Base-by-base conservation (phyloP, 1,140 invertebrate genomes). In the Nebria ingens region DNA sequence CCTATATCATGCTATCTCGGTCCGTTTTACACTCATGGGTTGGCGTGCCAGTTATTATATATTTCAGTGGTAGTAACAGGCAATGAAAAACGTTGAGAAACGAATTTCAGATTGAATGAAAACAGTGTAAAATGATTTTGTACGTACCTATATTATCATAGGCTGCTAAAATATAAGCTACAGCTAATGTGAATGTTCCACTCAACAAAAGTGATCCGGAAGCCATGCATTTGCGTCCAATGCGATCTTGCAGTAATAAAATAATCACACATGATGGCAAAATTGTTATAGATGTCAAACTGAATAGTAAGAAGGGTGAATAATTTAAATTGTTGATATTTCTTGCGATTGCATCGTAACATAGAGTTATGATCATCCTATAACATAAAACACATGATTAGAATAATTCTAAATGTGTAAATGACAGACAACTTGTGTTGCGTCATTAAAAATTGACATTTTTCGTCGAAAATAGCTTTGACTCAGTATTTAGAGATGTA, bases 261-360 rank as follows among this genome's bases (percentile, higher is more conserved):
- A 80, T 72, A n/a, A 82, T 60, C 20, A 81, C 62, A 58, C 78
- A 80, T 2, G 78, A 75, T 1, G 80, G 80, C n/a, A 82, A 62
- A 54, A 81, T 79, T 1, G 78, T 76, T 22, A 73, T 58, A 2
- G 78, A 77, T 51, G 75, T 78, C 2, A 79, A 56, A 2, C 74
- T 77, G 68, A 81, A 82, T 56, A 80, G 72, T 2, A 77, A 58
- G 61, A 79, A 82, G 0, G 79, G 76, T 0, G 75, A 80, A 13
- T 74, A 73, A 23, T 76, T 77, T 53, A 80, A 68, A 54, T 79
- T 77, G 56, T 76, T 74, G 6, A 82, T 74, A 61, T 83, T 81
- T 21, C 80, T 68, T 0, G 79, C 79, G 23, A 82, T 80, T 0
- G 79, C 80, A 63, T 83, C 80, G 60, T 81, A 83, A 61, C 79